These are phyloP conservation scores for Amitus sp. DNA, from an alignment of 2,888 invertebrate genomes.

Conservation along the genomic window DNA sequence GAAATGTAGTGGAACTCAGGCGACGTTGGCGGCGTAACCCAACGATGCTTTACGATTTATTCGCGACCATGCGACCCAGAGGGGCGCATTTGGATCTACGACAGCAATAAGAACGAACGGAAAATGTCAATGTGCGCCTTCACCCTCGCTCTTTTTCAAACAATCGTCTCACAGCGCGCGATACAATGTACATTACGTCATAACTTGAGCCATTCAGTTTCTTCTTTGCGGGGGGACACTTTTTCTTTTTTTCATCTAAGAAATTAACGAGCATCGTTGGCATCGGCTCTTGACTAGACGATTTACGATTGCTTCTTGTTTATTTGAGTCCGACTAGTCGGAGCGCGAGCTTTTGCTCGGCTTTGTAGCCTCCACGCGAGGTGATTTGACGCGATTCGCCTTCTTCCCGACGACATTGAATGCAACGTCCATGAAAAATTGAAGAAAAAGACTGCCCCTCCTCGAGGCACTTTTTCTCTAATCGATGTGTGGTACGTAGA, in stretches of 20 bases:
- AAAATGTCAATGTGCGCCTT: not conserved
- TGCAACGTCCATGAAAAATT: not conserved
- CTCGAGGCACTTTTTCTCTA: constrained; percentile 4
- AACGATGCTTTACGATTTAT: constrained; percentile 47
- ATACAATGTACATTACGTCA: too few relatives aligned
- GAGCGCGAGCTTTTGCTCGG: not conserved
- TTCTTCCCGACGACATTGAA: too few relatives aligned
- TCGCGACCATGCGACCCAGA: not conserved
- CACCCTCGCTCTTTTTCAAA: not conserved
- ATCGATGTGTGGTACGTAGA: constrained; percentile 5
- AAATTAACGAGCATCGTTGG: constrained; percentile 3
- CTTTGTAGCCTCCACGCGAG: constrained; percentile 9
- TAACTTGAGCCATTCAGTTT: constrained; percentile 3
- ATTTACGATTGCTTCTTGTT: not conserved
- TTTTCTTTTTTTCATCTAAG: not conserved
- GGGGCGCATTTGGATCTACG: not conserved
- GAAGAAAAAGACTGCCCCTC: not conserved
- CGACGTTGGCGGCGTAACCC: constrained; percentile 49
- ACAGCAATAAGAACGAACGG: not conserved
- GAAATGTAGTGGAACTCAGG: constrained; percentile 55
- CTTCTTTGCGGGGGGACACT: not conserved
- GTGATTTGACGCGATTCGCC: not conserved
- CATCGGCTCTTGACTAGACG: too few relatives aligned
- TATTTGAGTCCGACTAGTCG: not conserved
- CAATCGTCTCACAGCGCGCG: not conserved